These are phyloP conservation scores for Pachyseris speciosa DNA, from an alignment of 64 coral and sea anemone species.

Conservation along the genomic window DNA sequence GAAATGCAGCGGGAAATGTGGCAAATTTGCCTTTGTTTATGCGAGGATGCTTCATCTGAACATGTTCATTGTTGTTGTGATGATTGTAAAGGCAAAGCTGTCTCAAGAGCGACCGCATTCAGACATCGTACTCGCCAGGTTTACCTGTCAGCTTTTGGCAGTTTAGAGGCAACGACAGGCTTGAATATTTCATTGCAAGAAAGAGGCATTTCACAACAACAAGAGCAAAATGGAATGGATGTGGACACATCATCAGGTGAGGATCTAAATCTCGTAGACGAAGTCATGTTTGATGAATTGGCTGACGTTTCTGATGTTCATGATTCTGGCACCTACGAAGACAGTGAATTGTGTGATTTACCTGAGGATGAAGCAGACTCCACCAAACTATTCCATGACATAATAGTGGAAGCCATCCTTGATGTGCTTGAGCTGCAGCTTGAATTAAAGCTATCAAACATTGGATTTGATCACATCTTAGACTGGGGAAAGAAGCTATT, in stretches of 20 bases:
- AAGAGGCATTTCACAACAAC: too few relatives aligned
- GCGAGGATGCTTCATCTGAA: neutral
- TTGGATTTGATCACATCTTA: constrained; percentile 60
- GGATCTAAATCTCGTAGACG: too few relatives aligned
- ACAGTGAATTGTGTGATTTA: too few relatives aligned
- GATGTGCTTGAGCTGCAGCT: constrained; percentile 53
- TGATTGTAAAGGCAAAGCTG: constrained; percentile 9
- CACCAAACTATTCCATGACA: neutral
- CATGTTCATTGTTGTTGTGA: neutral
- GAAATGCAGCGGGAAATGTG: constrained; percentile 8
- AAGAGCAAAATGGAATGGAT: too few relatives aligned
- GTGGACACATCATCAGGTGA: too few relatives aligned
- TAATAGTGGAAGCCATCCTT: constrained; percentile 38
- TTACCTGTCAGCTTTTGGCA: neutral
- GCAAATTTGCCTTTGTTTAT: constrained; percentile 37
- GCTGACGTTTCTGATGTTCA: too few relatives aligned
- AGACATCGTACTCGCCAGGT: constrained; percentile 19
- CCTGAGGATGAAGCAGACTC: too few relatives aligned
- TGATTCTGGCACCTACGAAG: too few relatives aligned
- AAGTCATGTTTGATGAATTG: too few relatives aligned
- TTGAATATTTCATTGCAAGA: too few relatives aligned
- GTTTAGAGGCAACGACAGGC: neutral
- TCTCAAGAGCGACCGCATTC: constrained; percentile 59
- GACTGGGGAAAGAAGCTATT: constrained; percentile 58
- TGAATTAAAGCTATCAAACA: constrained; percentile 53